Evolutionary conservation across 2,797 vertebrate genomes (phyloP).

Genomic region (Leptatherina wallacei): DNA sequence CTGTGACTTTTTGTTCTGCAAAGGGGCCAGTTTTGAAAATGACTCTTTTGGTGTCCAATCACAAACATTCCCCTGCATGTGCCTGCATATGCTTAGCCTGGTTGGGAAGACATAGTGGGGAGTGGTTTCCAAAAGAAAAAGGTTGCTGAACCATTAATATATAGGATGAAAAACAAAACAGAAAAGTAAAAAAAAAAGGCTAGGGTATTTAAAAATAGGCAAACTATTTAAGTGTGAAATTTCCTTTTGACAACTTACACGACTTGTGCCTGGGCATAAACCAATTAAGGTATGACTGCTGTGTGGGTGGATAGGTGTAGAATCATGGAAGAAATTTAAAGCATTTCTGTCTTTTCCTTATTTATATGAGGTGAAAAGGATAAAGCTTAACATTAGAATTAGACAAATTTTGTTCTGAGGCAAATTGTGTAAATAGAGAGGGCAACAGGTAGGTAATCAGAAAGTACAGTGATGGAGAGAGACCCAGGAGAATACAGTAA

Average conservation of each 20-base stretch:
- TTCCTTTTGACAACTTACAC: neutral
- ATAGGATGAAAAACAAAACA: neutral
- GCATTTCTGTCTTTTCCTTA: constrained; percentile 14
- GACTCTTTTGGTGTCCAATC: too few species aligned
- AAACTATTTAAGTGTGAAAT: neutral
- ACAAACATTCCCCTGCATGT: too few species aligned
- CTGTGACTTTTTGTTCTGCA: too few species aligned
- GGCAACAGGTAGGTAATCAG: neutral
- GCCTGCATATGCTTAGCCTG: too few species aligned
- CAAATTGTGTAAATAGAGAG: constrained; percentile 24
- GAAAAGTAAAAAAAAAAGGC: neutral
- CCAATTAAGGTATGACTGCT: neutral
- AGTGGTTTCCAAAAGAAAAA: too few species aligned
- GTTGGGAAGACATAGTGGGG: too few species aligned
- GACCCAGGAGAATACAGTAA: constrained; percentile 23
- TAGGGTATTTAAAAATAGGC: neutral
- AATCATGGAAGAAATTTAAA: constrained; percentile 16
- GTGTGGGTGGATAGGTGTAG: neutral
- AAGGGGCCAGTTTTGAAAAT: too few species aligned
- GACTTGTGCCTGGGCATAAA: neutral
- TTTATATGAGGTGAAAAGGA: constrained; percentile 28
- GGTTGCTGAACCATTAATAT: too few species aligned
- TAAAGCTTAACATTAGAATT: constrained; percentile 20
- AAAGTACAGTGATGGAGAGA: constrained; percentile 3
- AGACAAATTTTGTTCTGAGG: constrained; percentile 23